Base-by-base conservation (phyloP, 2,797 vertebrate species). In the Crax fasciolata region DNA sequence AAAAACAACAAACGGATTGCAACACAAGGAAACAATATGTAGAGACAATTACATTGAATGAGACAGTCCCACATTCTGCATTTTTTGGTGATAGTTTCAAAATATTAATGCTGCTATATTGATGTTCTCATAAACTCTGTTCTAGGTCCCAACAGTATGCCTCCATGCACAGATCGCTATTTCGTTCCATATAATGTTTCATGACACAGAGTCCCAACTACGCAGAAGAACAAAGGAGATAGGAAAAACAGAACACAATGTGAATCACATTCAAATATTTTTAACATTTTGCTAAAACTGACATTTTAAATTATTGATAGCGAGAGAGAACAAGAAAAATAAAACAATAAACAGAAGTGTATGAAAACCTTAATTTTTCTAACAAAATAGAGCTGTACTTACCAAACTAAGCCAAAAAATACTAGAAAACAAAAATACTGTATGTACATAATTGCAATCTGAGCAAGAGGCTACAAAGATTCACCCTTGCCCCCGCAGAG, bases 261-360 rank as follows among this genome's bases (percentile, higher is more conserved):
- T 72, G 58, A 87, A 76, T 55, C 52, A 38, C 30, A 67, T n/a
- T 23, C 8, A 57, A 39, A 3, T 55, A 63, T 67, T 86, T 91
- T 75, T 46, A 78, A 58, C 15, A 44, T 78, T 87, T 90, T 84
- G 16, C 30, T 90, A 89, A 82, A 95, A 82, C 6, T 38, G 25
- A 24, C 5, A 63, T 30, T 71, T 71, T 41, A 68, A 87, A 54
- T 74, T 71, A 82, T 7, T 15, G 12, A 65, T 32, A 81, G 11
- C 28, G 24, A 90, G 28, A 93, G 14, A 14, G 35, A 79, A 62
- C 25, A 52, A 51, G 25, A 77, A 84, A 54, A 73, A n/a, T 6
- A 76, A 48, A 74, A 15, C 24, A 51, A 46, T 70, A 38, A 67
- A 61, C 13, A 66, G 17, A 71, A 20, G 5, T 51, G 15, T n/a